Conservation (phyloP, 2,113 vertebrate genomes). For the Tenrec ecaudatus region DNA sequence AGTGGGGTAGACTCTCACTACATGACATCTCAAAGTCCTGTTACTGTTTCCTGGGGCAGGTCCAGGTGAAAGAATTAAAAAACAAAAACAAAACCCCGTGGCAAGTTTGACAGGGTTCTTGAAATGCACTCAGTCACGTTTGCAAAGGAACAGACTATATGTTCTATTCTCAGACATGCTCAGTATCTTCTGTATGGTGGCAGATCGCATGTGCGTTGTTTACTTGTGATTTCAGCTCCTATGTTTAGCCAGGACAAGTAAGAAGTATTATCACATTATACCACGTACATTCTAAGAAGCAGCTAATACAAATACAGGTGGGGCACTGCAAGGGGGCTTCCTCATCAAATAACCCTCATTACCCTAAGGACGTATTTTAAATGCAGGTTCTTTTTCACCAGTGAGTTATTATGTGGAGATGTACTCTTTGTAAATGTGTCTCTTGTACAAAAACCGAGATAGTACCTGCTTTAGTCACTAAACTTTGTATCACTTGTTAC, state of each 20-base stretch:
- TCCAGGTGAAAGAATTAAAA: background rate
- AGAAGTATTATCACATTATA: constrained; percentile 12
- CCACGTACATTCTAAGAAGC: background rate
- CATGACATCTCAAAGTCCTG: background rate
- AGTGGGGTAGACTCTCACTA: background rate
- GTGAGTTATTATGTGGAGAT: background rate
- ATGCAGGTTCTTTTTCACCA: constrained; percentile 16
- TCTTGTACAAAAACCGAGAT: too few species aligned
- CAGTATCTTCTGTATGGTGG: background rate
- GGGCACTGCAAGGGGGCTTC: background rate
- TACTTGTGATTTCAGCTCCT: constrained; percentile 12
- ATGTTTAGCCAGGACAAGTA: background rate
- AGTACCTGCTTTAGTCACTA: too few species aligned
- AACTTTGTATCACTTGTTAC: too few species aligned
- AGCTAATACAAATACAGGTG: background rate
- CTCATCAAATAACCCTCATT: background rate
- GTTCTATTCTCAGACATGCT: background rate
- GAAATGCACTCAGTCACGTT: background rate
- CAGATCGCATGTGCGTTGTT: background rate
- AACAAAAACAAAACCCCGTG: background rate
- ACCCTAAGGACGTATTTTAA: background rate
- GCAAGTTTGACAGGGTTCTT: background rate
- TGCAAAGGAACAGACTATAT: background rate
- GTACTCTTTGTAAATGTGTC: background rate
- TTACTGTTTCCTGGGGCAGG: background rate